A percentile compares a stretch with the other conserved stretches of the same genome.
These are phyloP conservation scores for Neoitamus cyanurus DNA, from an alignment of 2,888 invertebrate genomes.

Conservation along the genomic window DNA sequence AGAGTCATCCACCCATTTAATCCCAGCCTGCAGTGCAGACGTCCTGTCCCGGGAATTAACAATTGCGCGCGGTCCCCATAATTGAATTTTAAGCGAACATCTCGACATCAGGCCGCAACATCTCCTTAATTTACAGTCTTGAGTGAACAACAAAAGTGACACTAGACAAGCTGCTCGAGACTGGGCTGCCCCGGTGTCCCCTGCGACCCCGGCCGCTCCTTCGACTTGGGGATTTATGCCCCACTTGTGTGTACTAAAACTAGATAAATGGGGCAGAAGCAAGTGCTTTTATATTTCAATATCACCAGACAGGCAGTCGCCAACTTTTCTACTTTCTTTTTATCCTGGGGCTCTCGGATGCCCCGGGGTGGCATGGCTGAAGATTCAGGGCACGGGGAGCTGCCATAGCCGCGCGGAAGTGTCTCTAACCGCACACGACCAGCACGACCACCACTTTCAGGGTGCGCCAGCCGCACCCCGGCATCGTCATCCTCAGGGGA, in stretches of 20 bases:
- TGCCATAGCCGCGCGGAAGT: background rate
- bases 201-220: background rate
- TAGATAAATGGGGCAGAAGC: slow-evolving; percentile 39
- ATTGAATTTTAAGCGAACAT: slow-evolving; percentile 30
- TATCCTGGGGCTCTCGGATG: background rate
- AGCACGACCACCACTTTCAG: background rate
- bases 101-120: slow-evolving; percentile 20
- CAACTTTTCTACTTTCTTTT: background rate
- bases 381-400: background rate
- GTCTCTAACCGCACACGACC: background rate
- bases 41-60: background rate
- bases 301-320: slow-evolving; percentile 30
- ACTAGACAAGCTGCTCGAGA: background rate
- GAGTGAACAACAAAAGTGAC: slow-evolving; percentile 8
- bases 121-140: slow-evolving; percentile 27
- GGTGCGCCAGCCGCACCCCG: background rate
- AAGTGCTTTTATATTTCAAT: slow-evolving; percentile 40
- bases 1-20: background rate
- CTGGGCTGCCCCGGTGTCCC: background rate
- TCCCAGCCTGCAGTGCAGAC: background rate
- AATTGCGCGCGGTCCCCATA: background rate
- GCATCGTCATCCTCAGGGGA: background rate
- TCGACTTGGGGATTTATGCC: slow-evolving; percentile 4
- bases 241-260: slow-evolving; percentile 28
- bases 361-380: background rate